Evolutionary conservation across 2,888 invertebrate genomes (phyloP).

Genomic region (Netelia inedita): DNA sequence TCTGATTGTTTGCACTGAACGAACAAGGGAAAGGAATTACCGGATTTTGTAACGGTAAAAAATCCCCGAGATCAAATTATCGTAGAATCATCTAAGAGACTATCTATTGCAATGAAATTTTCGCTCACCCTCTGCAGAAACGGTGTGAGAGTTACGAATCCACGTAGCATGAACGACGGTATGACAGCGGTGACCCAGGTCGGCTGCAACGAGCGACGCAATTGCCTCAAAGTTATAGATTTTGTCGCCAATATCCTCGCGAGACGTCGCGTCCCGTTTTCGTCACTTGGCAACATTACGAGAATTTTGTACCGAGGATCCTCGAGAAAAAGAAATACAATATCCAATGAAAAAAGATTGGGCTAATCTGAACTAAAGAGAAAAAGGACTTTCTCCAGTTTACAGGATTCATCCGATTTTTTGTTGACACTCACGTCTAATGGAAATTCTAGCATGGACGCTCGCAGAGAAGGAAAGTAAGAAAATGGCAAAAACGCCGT

Average conservation of each 20-base stretch:
- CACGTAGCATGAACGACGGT: conserved; percentile 92
- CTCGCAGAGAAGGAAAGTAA: conserved; percentile 90
- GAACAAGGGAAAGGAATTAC: background rate
- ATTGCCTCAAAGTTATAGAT: conserved; percentile 87
- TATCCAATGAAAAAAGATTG: background rate
- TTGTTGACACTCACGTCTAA: conserved; percentile 88
- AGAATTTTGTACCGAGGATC: conserved; percentile 90
- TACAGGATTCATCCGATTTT: no score
- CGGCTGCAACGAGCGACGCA: conserved; percentile 89
- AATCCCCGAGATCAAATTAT: conserved; percentile 4
- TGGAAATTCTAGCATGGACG: conserved; percentile 91
- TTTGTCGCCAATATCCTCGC: conserved; percentile 86
- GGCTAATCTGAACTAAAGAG: background rate
- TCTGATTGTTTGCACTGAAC: conserved; percentile 46
- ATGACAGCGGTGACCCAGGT: conserved; percentile 92
- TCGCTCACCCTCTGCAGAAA: conserved; percentile 92
- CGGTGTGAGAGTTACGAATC: conserved; percentile 92
- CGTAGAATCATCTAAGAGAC: background rate
- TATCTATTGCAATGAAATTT: background rate
- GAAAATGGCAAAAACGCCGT: conserved; percentile 92
- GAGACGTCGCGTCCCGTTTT: conserved; percentile 88
- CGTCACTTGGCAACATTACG: conserved; percentile 89
- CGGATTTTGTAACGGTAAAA: background rate
- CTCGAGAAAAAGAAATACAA: conserved; percentile 74
- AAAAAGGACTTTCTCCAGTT: background rate